These are phyloP conservation scores for Poecile atricapillus DNA, from an alignment of 2,113 vertebrate species.

Conservation along the genomic window DNA sequence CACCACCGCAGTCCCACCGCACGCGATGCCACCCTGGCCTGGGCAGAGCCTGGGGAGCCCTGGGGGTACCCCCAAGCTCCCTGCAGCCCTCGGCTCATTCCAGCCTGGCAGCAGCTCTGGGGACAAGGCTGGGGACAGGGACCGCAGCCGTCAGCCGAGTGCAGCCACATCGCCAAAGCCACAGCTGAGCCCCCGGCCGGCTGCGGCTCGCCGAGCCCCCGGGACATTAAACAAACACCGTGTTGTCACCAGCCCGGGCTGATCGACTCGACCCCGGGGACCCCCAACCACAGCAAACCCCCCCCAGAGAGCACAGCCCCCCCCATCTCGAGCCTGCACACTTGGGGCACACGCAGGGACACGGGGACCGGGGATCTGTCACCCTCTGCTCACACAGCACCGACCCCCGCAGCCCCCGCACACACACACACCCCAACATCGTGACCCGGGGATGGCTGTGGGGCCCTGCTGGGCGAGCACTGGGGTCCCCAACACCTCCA, in stretches of 20 bases:
- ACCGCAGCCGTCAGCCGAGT: neutral
- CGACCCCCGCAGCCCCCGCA: neutral
- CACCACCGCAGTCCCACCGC: neutral
- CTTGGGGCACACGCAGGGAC: neutral
- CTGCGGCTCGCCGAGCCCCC: neutral
- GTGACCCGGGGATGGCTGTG: neutral
- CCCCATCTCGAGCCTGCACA: accelerated
- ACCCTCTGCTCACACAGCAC: accelerated
- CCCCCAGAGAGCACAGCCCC: neutral
- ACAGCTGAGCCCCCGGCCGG: neutral
- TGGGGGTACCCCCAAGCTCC: neutral
- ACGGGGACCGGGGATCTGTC: neutral
- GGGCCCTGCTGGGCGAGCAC: accelerated
- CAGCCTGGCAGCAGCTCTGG: neutral
- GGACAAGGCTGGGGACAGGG: neutral
- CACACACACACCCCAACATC: neutral
- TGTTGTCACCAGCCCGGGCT: conserved; percentile 18
- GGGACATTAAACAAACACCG: conserved; percentile 57
- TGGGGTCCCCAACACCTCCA: neutral
- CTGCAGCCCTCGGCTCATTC: neutral
- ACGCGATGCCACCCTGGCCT: neutral
- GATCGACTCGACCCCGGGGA: conserved; percentile 25
- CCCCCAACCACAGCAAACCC: neutral
- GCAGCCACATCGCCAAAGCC: neutral
- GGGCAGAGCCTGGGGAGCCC: neutral